A percentile compares a stretch with the other conserved stretches of the same genome.
These are phyloP conservation scores for Pantala flavescens DNA, from an alignment of 1,140 invertebrate species.

Conservation along the genomic window DNA sequence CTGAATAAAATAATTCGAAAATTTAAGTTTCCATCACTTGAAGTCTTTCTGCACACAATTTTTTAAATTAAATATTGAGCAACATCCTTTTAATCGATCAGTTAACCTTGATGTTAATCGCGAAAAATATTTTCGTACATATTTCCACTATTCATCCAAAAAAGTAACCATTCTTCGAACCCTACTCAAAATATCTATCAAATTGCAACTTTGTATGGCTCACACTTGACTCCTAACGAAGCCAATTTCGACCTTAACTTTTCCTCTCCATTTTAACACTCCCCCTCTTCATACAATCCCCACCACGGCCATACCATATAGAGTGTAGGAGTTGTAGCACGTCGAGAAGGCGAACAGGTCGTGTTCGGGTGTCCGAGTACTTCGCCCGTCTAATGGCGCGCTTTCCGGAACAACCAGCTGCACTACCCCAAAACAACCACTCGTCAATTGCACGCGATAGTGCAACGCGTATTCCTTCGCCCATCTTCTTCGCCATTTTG, in stretches of 20 bases:
- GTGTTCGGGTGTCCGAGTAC: neutral
- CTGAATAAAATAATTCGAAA: too few species aligned
- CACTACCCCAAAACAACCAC: neutral
- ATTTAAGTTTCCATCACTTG: too few species aligned
- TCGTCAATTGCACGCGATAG: neutral
- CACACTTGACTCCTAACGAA: too few species aligned
- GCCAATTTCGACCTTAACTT: neutral
- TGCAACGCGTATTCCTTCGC: neutral
- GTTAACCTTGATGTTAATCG: too few species aligned
- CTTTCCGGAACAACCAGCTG: conserved; percentile 3
- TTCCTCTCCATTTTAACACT: neutral
- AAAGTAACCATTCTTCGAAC: too few species aligned
- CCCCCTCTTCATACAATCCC: neutral
- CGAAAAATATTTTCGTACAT: too few species aligned
- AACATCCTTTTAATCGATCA: too few species aligned
- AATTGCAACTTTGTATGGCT: too few species aligned
- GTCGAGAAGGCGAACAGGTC: conserved; percentile 4
- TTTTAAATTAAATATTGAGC: too few species aligned
- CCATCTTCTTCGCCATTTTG: neutral
- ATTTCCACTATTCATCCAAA: too few species aligned
- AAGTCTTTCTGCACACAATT: too few species aligned
- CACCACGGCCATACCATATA: neutral
- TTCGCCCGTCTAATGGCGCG: neutral
- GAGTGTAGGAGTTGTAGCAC: neutral
- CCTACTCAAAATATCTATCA: too few species aligned